phyloP scores from a whole-genome alignment of 2,888 invertebrate species.

The Conistra vaccinii region DNA sequence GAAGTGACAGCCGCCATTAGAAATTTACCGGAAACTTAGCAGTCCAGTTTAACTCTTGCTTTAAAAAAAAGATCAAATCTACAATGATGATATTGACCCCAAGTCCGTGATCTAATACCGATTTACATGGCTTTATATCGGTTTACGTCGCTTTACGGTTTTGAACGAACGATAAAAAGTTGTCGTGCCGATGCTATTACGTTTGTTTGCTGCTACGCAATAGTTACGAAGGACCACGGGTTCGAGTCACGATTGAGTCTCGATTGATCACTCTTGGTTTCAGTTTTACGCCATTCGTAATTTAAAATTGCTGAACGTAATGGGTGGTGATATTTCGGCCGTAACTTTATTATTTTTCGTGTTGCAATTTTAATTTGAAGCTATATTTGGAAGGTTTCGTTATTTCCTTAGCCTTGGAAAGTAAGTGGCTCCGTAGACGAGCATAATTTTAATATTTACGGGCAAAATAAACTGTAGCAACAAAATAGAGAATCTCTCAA shows the following conservation, averaged over 20 bases:
- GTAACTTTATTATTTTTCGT: slow-evolving; percentile 46
- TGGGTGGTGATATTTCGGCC: slow-evolving; percentile 34
- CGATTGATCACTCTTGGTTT: slow-evolving; percentile 69
- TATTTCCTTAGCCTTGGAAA: slow-evolving; percentile 42
- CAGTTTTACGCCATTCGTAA: slow-evolving; percentile 67
- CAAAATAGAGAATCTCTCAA: background rate
- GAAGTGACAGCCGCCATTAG: slow-evolving; percentile 48
- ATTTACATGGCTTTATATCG: slow-evolving; percentile 50
- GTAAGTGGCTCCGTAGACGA: slow-evolving; percentile 20
- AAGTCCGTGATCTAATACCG: slow-evolving; percentile 63
- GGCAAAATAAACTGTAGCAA: background rate
- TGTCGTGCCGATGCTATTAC: slow-evolving; percentile 70
- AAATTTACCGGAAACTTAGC: slow-evolving; percentile 52
- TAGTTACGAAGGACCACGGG: slow-evolving; percentile 67
- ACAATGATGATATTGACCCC: slow-evolving; percentile 60
- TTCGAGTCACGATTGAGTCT: slow-evolving; percentile 65
- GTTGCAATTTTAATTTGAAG: slow-evolving; percentile 43
- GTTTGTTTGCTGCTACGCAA: slow-evolving; percentile 56
- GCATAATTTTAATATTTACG: slow-evolving; percentile 29
- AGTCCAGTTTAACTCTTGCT: slow-evolving; percentile 61
- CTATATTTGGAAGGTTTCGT: slow-evolving; percentile 36
- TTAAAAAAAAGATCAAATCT: slow-evolving; percentile 53
- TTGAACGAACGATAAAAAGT: slow-evolving; percentile 63
- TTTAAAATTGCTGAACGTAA: slow-evolving; percentile 56
- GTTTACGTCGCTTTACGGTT: slow-evolving; percentile 21